Conservation (phyloP, 2,888 invertebrate species). For the Euclidia mi region DNA sequence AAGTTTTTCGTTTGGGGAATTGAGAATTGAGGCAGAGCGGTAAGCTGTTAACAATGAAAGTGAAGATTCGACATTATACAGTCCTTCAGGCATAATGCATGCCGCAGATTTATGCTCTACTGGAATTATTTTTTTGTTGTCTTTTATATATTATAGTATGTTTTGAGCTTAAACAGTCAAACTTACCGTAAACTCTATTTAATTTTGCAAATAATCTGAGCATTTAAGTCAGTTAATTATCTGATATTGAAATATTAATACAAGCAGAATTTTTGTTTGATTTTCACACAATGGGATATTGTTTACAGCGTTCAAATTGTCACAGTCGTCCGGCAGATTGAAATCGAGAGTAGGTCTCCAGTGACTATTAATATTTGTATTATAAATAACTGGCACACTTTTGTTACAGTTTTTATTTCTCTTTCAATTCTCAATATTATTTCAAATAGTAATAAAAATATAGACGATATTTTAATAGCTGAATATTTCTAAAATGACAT, state of each 20-base stretch:
- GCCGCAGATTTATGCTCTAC: not conserved
- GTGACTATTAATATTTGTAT: conserved; percentile 8
- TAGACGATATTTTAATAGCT: no score
- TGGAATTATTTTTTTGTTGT: not conserved
- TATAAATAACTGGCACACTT: conserved; percentile 9
- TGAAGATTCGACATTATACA: conserved; percentile 18
- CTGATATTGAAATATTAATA: not conserved
- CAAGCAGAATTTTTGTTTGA: not conserved
- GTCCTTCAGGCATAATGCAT: conserved; percentile 4
- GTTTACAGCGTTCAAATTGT: conserved; percentile 1
- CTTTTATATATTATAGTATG: no score
- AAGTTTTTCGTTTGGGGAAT: conserved; percentile 35
- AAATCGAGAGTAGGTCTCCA: conserved; percentile 9
- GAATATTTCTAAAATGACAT: no score
- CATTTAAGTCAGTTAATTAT: no score
- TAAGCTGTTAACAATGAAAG: conserved; percentile 21
- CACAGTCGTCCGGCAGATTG: conserved; percentile 2
- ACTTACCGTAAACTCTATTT: no score
- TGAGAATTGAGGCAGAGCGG: conserved; percentile 14
- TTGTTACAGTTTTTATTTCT: no score
- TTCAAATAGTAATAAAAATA: no score
- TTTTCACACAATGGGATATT: conserved; percentile 5
- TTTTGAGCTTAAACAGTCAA: no score
- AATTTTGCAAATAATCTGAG: no score
- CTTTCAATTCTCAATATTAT: no score